phyloP scores from a whole-genome alignment of 2,888 invertebrate species.

The Pogonocherus hispidulus region DNA sequence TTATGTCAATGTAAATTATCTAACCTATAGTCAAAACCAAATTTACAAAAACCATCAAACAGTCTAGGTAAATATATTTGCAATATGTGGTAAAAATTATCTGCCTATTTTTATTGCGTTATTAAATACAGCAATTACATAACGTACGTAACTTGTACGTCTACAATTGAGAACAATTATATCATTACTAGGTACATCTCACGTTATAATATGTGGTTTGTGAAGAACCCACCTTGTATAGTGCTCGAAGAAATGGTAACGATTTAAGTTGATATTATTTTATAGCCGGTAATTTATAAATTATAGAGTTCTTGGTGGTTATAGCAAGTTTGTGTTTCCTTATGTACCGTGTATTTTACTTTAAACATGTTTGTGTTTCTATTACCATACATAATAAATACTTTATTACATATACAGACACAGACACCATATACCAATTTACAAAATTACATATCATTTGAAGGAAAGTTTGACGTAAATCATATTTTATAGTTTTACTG shows the following conservation, averaged over 20 bases:
- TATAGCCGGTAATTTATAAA: conserved; percentile 51
- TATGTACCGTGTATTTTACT: conserved; percentile 37
- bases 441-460: conserved; percentile 33
- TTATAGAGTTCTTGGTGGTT: conserved; percentile 42
- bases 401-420: conserved; percentile 38
- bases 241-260: conserved; percentile 19
- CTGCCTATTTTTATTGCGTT: too few species aligned
- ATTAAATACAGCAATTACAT: too few species aligned
- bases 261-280: conserved; percentile 33
- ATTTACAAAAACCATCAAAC: too few species aligned
- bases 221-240: conserved; percentile 24
- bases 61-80: too few species aligned
- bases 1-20: too few species aligned
- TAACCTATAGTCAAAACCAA: too few species aligned
- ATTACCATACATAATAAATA: conserved; percentile 44
- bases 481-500: conserved; percentile 35
- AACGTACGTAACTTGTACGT: too few species aligned
- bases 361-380: conserved; percentile 45
- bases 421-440: conserved; percentile 23
- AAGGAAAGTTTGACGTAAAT: conserved; percentile 38
- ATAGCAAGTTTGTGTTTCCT: conserved; percentile 39
- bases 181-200: too few species aligned
- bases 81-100: too few species aligned
- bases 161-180: too few species aligned
- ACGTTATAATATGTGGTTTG: too few species aligned